phyloP scores from a whole-genome alignment of 2,113 vertebrate genomes.

The Phoenicopterus ruber region DNA sequence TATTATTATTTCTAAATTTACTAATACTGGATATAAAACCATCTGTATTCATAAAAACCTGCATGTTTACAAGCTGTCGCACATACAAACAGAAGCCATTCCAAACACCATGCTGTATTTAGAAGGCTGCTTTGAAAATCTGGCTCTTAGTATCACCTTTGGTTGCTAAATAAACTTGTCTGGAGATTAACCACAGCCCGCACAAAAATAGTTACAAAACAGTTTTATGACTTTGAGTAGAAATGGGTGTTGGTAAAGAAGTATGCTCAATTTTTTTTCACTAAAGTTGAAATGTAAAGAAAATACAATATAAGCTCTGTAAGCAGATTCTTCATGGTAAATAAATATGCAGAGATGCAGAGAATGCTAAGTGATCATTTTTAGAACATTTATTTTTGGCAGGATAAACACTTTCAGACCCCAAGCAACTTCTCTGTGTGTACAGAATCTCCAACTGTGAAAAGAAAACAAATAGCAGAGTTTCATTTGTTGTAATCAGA shows the following conservation, averaged over 20 bases:
- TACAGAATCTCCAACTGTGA: conserved; percentile 58
- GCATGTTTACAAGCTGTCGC: neutral
- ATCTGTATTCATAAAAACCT: neutral
- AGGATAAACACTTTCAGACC: conserved; percentile 59
- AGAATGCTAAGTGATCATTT: conserved; percentile 53
- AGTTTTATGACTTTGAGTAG: neutral
- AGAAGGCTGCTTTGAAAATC: conserved; percentile 25
- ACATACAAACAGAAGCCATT: neutral
- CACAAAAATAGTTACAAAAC: conserved; percentile 41
- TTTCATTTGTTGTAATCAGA: conserved; percentile 36
- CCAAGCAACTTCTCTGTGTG: conserved; percentile 46
- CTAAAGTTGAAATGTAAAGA: neutral
- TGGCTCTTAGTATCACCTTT: conserved; percentile 41
- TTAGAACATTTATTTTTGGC: conserved; percentile 63
- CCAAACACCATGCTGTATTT: neutral
- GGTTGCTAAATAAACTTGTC: conserved; percentile 42
- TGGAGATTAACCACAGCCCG: conserved; percentile 33
- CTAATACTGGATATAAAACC: neutral
- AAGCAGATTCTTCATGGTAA: conserved; percentile 57
- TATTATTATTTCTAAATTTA: conserved; percentile 3
- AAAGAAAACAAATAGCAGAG: conserved; percentile 59
- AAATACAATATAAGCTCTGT: conserved; percentile 49
- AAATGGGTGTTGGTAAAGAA: conserved; percentile 29
- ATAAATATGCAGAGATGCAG: conserved; percentile 52
- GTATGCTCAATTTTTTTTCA: neutral